Conservation (phyloP, 2,113 vertebrate species). For the Calidris pygmaea region DNA sequence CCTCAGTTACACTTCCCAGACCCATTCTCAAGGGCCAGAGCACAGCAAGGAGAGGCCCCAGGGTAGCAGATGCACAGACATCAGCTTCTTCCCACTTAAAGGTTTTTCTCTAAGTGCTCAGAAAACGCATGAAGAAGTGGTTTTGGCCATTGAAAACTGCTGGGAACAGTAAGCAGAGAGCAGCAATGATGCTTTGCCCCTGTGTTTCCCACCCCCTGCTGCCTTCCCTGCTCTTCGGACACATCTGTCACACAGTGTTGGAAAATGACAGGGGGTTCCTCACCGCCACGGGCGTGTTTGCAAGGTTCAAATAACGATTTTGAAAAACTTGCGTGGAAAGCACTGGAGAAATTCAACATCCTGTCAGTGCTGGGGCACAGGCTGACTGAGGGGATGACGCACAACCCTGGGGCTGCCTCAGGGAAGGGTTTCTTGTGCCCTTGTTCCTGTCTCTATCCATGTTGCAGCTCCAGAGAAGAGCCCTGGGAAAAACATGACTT, state of each 20-base stretch:
- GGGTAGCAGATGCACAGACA: background rate
- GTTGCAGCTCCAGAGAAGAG: background rate
- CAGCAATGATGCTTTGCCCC: background rate
- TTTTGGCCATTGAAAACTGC: background rate
- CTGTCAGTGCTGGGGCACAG: background rate
- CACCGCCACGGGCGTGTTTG: accelerated
- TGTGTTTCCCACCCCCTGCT: background rate
- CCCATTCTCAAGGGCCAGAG: background rate
- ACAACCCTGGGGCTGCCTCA: background rate
- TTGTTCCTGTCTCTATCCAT: accelerated
- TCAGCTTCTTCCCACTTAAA: background rate
- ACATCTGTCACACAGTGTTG: accelerated
- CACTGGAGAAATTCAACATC: background rate
- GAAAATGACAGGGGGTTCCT: background rate
- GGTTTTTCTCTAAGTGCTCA: background rate
- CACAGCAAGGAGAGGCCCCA: background rate
- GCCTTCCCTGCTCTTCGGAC: background rate
- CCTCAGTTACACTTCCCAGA: background rate
- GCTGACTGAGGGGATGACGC: background rate
- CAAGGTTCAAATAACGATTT: background rate
- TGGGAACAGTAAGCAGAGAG: background rate
- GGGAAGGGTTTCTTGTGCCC: constrained; percentile 17
- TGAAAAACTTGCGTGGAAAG: background rate
- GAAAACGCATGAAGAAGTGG: background rate
- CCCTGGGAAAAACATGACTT: background rate